Conservation (phyloP, 2,888 invertebrate species). For the Meta bourneti region DNA sequence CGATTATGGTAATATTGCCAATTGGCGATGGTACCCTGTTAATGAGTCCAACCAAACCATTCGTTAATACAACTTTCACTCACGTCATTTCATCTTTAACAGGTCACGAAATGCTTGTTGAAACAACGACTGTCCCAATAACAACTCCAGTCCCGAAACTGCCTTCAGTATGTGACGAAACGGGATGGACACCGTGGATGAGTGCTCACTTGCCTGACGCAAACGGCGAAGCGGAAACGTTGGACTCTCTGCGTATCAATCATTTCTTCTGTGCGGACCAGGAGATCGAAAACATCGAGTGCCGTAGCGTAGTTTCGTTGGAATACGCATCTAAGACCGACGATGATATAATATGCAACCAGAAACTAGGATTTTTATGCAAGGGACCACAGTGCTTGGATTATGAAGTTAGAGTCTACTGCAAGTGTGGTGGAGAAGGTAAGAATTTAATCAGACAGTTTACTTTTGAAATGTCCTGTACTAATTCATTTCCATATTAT, state of each 20-base stretch:
- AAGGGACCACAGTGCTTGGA: constrained; percentile 77
- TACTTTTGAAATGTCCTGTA: neutral
- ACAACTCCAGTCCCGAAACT: constrained; percentile 4
- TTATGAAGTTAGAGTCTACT: constrained; percentile 79
- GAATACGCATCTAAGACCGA: constrained; percentile 67
- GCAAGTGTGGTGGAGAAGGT: constrained; percentile 74
- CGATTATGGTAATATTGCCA: no score
- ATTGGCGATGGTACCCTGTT: no score
- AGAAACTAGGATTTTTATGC: constrained; percentile 75
- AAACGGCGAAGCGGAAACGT: constrained; percentile 77
- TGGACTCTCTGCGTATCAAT: constrained; percentile 73
- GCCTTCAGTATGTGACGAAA: constrained; percentile 55
- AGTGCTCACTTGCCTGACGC: constrained; percentile 78
- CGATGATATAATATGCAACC: constrained; percentile 77
- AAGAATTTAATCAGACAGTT: neutral
- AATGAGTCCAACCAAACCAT: no score
- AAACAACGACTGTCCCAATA: constrained; percentile 8
- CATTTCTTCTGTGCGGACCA: constrained; percentile 77
- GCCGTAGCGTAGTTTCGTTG: constrained; percentile 56
- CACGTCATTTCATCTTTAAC: neutral
- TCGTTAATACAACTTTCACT: no score
- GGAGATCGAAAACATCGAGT: constrained; percentile 78
- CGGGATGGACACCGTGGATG: constrained; percentile 81
- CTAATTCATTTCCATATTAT: neutral
- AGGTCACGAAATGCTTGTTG: constrained; percentile 32